Conservation (phyloP, 30 jellyfish, hydroid and myxozoan species). For the Nemopilema nomurai region DNA sequence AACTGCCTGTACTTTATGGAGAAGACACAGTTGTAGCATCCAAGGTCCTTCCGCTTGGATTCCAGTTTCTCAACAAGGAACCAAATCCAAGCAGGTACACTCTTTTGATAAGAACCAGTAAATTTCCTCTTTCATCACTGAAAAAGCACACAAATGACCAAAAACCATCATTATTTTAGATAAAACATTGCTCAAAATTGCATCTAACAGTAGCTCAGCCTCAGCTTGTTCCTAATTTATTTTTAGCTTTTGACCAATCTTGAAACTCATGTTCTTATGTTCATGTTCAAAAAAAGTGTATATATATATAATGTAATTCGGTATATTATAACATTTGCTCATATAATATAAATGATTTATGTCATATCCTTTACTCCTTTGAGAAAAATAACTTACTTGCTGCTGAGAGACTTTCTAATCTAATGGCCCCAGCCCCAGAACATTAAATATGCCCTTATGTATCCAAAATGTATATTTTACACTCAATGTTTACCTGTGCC, state of each 20-base stretch:
- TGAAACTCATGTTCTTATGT: background rate
- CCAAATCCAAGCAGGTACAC: conserved; percentile 15
- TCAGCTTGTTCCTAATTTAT: background rate
- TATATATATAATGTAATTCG: background rate
- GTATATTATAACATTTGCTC: background rate
- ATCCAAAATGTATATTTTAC: background rate
- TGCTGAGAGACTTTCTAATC: background rate
- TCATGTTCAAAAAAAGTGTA: background rate
- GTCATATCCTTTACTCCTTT: background rate
- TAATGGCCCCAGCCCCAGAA: background rate
- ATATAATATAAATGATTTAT: background rate
- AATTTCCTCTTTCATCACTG: background rate
- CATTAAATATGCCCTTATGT: background rate
- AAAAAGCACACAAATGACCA: background rate
- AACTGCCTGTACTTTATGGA: conserved; percentile 18
- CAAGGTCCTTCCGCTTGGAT: conserved; percentile 23
- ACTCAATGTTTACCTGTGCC: background rate
- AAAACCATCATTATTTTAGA: background rate
- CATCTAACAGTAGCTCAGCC: background rate
- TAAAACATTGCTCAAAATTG: background rate
- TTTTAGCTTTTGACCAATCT: background rate
- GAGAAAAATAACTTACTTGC: background rate
- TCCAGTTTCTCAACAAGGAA: conserved; percentile 11
- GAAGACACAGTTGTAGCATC: conserved; percentile 23
- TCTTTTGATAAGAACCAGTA: conserved; percentile 5